Base-by-base conservation (phyloP, 1,140 invertebrate species). In the Gryon sp. region DNA sequence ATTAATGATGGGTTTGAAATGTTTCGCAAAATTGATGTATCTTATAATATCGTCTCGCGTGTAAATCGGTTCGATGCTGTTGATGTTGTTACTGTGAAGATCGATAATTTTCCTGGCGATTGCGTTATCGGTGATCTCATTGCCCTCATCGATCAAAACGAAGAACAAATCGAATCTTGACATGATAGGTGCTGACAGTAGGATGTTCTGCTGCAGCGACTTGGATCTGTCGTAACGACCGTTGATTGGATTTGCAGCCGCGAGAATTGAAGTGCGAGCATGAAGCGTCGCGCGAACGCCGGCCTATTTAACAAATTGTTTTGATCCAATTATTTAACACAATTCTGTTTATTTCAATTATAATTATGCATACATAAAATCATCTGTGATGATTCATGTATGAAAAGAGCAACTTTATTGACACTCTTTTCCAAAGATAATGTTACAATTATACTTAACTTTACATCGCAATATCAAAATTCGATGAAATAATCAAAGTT, bases 101-200 rank as follows among this genome's bases (percentile, higher is more conserved):
- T 99, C 96, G 0, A 99, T 93, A 75, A 99, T 99, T 84, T 97
- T 95, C 48, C 95, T 92, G 0, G 98, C 98, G 66, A 99, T 99
- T 0, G 96, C 96, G 85, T 97, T 98, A 89, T 99, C 98, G 1
- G 96, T 93, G 63, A 97, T 93, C 89, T 98, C 96, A 86, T 97
- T 98, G 80, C 95, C 96, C 84, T 99, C 97, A 87, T 99, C 97
- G 2, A 99, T 94, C 0, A 99, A 90, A 79, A 99, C 97, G 88
- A 99, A 99, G 89, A 99, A 99, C 0, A 99, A 89, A 90, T 99
- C 99, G 87, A 99, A 99, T 83, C 99, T 91, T 0, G 98, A 99
- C 98, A 99, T 99, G 80, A 99, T 99, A 0, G 99, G 98, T 0
- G 98, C 97, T 0, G 95, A 94, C 6, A 99, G 88, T 1, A 93